A percentile compares a stretch with the other conserved stretches of the same genome.
Evolutionary conservation across 1,140 invertebrate species (phyloP).

Genomic region (Lepidurus packardi): DNA sequence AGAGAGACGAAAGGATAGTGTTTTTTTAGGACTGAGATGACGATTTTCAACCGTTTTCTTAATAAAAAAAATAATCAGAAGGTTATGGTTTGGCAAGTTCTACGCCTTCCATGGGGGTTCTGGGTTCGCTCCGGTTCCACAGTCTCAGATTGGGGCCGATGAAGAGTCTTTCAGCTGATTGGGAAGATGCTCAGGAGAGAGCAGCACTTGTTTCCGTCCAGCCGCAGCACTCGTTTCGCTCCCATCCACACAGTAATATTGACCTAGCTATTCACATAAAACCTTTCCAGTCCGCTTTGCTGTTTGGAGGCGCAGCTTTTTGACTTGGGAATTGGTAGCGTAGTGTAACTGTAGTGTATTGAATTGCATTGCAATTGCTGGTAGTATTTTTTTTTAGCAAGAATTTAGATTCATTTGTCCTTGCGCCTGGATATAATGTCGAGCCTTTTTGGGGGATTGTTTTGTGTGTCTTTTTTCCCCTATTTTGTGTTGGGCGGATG

Average conservation of each 20-base stretch:
- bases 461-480: background rate
- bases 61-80: conserved; percentile 15
- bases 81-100: background rate
- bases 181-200: background rate
- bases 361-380: background rate
- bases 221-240: background rate
- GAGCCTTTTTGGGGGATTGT: conserved; percentile 3
- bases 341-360: background rate
- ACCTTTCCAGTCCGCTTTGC: background rate
- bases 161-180: conserved; percentile 22
- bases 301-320: background rate
- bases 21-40: too few relatives aligned
- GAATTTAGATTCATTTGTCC: background rate
- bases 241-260: conserved; percentile 21
- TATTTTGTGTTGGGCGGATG: background rate
- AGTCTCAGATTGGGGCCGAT: conserved; percentile 3
- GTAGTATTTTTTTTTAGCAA: conserved; percentile 19
- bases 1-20: too few relatives aligned
- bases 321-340: background rate
- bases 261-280: background rate
- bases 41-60: background rate
- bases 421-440: background rate
- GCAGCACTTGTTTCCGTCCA: conserved; percentile 17
- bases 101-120: background rate
- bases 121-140: background rate